A percentile compares a stretch with the other conserved stretches of the same genome.
These are phyloP conservation scores for Tachysurus vachellii DNA, from an alignment of 2,113 vertebrate genomes.

Conservation along the genomic window DNA sequence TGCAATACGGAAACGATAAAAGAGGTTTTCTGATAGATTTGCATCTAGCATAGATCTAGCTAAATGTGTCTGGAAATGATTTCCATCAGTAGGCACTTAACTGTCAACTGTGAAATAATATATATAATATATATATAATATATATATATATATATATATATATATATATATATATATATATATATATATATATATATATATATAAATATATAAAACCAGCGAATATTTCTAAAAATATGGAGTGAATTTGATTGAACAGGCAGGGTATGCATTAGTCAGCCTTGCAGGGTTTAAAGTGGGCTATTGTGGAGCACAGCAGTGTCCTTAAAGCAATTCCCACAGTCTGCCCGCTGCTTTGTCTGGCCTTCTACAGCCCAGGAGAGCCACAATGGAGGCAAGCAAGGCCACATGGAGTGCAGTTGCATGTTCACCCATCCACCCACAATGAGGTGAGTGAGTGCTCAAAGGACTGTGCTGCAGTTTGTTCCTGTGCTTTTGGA, in stretches of 20 bases:
- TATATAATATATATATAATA: too few relatives aligned
- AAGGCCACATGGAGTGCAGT: constrained; percentile 34
- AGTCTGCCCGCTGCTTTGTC: constrained; percentile 33
- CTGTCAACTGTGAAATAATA: neutral
- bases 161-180: too few relatives aligned
- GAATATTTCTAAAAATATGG: constrained; percentile 4
- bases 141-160: too few relatives aligned
- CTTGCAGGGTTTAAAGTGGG: constrained; percentile 16
- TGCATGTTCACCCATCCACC: constrained; percentile 6
- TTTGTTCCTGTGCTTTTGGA: constrained; percentile 17
- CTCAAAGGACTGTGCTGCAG: neutral
- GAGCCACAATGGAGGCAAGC: constrained; percentile 28
- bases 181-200: neutral
- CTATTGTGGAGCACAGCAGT: constrained; percentile 42
- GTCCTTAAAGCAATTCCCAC: constrained; percentile 36
- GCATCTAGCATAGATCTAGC: neutral
- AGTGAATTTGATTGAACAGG: constrained; percentile 30
- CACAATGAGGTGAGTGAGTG: constrained; percentile 9
- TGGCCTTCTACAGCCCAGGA: neutral
- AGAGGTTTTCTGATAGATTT: neutral
- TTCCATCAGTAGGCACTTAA: neutral
- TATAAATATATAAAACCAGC: neutral
- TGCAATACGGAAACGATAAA: neutral
- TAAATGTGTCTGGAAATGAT: neutral
- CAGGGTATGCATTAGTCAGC: constrained; percentile 19